Conservation (phyloP, 1,140 invertebrate species). For the Melitaea cinxia region DNA sequence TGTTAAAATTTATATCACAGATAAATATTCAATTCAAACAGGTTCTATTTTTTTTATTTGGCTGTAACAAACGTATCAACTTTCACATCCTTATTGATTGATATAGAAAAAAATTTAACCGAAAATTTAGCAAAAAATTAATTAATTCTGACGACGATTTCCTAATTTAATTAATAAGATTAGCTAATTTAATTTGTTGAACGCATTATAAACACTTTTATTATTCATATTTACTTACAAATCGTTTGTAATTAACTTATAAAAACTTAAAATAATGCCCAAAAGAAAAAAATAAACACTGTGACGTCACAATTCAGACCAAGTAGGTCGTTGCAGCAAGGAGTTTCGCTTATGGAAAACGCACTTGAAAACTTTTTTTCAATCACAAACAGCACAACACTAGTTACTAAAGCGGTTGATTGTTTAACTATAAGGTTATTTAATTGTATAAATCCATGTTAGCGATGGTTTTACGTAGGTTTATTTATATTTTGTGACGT, state of each 20-base stretch:
- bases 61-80: too few relatives aligned
- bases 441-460: neutral
- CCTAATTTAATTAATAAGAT: slow-evolving; percentile 3
- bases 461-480: neutral
- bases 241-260: slow-evolving; percentile 6
- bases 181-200: neutral
- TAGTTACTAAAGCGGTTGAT: neutral
- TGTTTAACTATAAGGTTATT: neutral
- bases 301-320: slow-evolving; percentile 5
- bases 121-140: too few relatives aligned
- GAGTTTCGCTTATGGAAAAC: neutral
- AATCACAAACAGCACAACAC: neutral
- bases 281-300: slow-evolving; percentile 14
- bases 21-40: too few relatives aligned
- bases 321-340: slow-evolving; percentile 11
- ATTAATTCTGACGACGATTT: neutral
- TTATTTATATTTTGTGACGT: slow-evolving; percentile 10
- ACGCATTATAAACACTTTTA: neutral
- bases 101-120: too few relatives aligned
- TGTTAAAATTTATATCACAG: too few relatives aligned
- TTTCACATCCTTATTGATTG: too few relatives aligned
- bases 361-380: neutral
- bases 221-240: neutral
- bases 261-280: neutral
- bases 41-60: too few relatives aligned